These are phyloP conservation scores for Glyphotaelius pellucidus DNA, from an alignment of 2,888 invertebrate species.

Conservation along the genomic window DNA sequence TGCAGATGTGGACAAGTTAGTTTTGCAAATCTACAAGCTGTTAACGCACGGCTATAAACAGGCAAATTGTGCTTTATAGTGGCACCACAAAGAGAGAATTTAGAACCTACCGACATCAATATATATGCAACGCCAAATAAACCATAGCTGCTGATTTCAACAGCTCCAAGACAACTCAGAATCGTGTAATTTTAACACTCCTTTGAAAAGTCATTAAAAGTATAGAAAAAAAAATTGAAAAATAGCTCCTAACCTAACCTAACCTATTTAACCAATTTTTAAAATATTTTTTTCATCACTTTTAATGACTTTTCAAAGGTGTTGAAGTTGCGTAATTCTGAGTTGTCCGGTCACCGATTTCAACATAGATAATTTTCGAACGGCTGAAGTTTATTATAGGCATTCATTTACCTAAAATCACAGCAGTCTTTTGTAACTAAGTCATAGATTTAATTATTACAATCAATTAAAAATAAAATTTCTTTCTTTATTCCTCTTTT, in stretches of 20 bases:
- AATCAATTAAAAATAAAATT: not conserved
- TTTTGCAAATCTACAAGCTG: not conserved
- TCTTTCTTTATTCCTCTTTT: not conserved
- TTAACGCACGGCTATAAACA: not conserved
- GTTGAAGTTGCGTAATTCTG: too few species aligned
- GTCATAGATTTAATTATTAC: not conserved
- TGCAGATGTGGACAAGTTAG: slow-evolving; percentile 2
- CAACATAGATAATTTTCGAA: not conserved
- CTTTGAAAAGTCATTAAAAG: too few species aligned
- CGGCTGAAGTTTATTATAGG: not conserved
- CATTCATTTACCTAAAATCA: too few species aligned
- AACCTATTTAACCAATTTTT: too few species aligned
- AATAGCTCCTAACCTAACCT: too few species aligned
- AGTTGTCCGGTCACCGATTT: not conserved
- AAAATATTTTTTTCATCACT: too few species aligned
- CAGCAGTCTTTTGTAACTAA: not conserved
- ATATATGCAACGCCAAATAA: not conserved
- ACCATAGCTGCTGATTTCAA: not conserved
- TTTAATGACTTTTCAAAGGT: too few species aligned
- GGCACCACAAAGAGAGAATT: not conserved
- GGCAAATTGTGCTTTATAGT: not conserved
- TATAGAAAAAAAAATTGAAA: too few species aligned
- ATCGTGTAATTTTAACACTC: too few species aligned
- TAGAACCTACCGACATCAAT: not conserved
- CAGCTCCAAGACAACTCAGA: too few species aligned